These are phyloP conservation scores for Oligia latruncula DNA, from an alignment of 2,888 invertebrate genomes.

Conservation along the genomic window DNA sequence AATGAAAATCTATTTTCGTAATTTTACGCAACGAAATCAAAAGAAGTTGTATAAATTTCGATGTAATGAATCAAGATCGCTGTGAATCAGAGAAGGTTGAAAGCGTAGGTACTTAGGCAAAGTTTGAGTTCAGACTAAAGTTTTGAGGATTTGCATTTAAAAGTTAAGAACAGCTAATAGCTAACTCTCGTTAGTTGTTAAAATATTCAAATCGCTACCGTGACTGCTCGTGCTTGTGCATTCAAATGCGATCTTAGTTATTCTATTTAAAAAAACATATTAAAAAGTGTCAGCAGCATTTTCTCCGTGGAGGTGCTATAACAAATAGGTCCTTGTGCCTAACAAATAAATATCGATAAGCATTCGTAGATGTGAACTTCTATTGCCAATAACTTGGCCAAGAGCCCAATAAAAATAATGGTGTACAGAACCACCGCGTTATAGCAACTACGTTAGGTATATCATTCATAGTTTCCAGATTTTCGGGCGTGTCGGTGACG, in stretches of 20 bases:
- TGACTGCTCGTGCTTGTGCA: conserved; percentile 8
- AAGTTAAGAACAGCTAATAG: conserved; percentile 44
- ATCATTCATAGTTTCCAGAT: conserved; percentile 70
- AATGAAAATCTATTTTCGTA: conserved; percentile 17
- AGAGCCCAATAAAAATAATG: conserved; percentile 30
- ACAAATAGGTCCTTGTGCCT: neutral
- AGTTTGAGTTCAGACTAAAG: conserved; percentile 37
- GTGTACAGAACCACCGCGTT: conserved; percentile 23
- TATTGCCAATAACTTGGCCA: conserved; percentile 31
- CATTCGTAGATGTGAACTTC: conserved; percentile 1
- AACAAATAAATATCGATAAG: conserved; percentile 12
- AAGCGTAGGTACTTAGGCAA: conserved; percentile 18
- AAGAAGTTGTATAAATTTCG: conserved; percentile 25
- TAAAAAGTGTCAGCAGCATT: neutral
- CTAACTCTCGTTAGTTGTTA: conserved; percentile 21
- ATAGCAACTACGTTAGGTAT: conserved; percentile 40
- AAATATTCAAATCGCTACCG: conserved; percentile 35
- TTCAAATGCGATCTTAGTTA: conserved; percentile 20
- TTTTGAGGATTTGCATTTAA: conserved; percentile 42
- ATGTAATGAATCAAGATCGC: conserved; percentile 34
- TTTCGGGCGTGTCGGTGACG: conserved; percentile 67
- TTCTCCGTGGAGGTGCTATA: neutral
- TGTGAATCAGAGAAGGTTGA: conserved; percentile 2
- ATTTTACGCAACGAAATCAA: conserved; percentile 17
- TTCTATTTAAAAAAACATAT: neutral